phyloP scores from a whole-genome alignment of 1,140 invertebrate genomes.

The Hydropsyche tenuis region DNA sequence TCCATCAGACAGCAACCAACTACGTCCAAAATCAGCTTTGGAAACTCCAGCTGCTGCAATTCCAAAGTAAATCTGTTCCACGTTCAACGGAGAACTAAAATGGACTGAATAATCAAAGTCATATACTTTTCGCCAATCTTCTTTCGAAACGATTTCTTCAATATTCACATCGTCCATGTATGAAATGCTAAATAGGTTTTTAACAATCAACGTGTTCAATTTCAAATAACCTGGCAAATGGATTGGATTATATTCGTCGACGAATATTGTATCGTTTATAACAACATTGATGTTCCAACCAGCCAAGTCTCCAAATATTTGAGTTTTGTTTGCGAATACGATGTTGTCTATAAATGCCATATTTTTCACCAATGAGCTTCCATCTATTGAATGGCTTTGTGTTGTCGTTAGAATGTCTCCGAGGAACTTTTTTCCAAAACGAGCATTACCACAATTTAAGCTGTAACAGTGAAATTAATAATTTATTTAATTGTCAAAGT shows the following conservation, averaged over 20 bases:
- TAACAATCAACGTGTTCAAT: slow-evolving; percentile 21
- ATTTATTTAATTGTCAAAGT: no score
- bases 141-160: slow-evolving; percentile 36
- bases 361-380: slow-evolving; percentile 30
- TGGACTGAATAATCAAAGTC: slow-evolving; percentile 34
- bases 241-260: slow-evolving; percentile 8
- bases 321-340: slow-evolving; percentile 2
- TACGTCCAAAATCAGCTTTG: slow-evolving; percentile 46
- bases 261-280: slow-evolving; percentile 38
- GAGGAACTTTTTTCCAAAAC: slow-evolving; percentile 33
- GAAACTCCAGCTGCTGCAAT: slow-evolving; percentile 45
- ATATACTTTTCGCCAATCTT: slow-evolving; percentile 39
- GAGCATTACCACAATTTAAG: slow-evolving; percentile 36
- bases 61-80: slow-evolving; percentile 43
- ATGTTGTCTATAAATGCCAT: slow-evolving; percentile 28
- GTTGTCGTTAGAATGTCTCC: slow-evolving; percentile 30
- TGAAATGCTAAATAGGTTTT: slow-evolving; percentile 18
- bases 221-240: slow-evolving; percentile 30
- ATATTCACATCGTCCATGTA: slow-evolving; percentile 24
- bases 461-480: no score
- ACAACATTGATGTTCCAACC: slow-evolving; percentile 29
- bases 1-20: slow-evolving; percentile 45
- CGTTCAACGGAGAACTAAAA: slow-evolving; percentile 41
- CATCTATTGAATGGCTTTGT: slow-evolving; percentile 17
- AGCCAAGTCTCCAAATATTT: slow-evolving; percentile 17